Evolutionary conservation across 1,140 invertebrate genomes (phyloP), one percentile per base, ranked within the genome.

Genomic region (Lepidurus apus): DNA sequence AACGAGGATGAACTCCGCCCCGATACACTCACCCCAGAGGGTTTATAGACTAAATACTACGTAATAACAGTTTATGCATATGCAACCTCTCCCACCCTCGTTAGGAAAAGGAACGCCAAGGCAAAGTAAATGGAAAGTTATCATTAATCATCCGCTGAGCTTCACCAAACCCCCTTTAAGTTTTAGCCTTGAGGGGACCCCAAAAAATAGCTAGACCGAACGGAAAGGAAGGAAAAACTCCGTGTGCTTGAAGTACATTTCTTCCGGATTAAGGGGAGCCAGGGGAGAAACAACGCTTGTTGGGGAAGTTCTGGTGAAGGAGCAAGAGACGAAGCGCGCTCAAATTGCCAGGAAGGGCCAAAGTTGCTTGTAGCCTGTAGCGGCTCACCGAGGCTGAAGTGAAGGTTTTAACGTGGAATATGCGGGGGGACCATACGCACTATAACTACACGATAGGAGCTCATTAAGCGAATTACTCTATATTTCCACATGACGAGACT

Each of bases 231-330:
- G 34, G 34, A 65, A 65, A 65, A 65, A 65, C 17, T 21, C 7
- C 7, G 53, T 21, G 53, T n/a, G 53, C 53, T 65, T 21, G 17
- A 21, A 65, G 53, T 65, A 13, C 17, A 65, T 65, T 65, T 65
- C 53, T 65, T 65, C 53, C n/a, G 53, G 8, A 21, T 65, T 65
- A 65, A 65, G 53, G 45, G 53, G 53, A 65, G 53, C 53, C 53
- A 65, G 53, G 53, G 53, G 53, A 65, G 53, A 65, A 65, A 65
- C 53, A 65, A 65, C 53, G 53, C 21, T 65, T 65, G 53, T 47
- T 65, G 53, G 21, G 34, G 53, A 65, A 21, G 17, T 65, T 65
- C 17, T 65, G 0, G 17, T 65, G 53, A 17, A 65, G 21, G 53
- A 17, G 6, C 53, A 65, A 21, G 53, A 21, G 21, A 7, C 17